phyloP scores from a whole-genome alignment of 2,113 vertebrate genomes.

The Lates calcarifer region DNA sequence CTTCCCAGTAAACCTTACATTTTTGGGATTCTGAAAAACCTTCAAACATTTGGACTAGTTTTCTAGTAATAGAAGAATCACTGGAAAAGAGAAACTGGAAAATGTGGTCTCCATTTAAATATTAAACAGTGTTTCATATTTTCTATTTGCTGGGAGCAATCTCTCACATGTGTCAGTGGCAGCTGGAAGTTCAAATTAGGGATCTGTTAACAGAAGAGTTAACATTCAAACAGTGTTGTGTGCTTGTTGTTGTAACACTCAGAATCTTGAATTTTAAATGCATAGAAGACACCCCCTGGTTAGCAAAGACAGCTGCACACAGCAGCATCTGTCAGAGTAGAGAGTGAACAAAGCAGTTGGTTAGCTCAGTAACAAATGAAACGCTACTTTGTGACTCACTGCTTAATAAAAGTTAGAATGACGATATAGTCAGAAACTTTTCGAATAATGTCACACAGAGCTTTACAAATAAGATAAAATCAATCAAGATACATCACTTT shows the following conservation, averaged over 20 bases:
- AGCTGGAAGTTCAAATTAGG: constrained; percentile 13
- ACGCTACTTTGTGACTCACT: neutral
- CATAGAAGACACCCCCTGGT: constrained; percentile 10
- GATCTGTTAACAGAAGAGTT: constrained; percentile 12
- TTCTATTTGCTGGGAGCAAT: constrained; percentile 3
- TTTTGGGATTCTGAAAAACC: neutral
- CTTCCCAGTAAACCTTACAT: neutral
- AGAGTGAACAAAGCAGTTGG: neutral
- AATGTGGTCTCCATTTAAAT: constrained; percentile 19
- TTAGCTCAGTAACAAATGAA: neutral
- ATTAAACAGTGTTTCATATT: constrained; percentile 14
- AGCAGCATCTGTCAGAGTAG: neutral
- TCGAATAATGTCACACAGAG: neutral
- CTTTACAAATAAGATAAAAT: neutral
- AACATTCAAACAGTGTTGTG: constrained; percentile 12
- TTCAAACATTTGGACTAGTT: neutral
- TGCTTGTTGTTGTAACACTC: neutral
- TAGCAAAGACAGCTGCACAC: constrained; percentile 1
- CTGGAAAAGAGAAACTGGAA: neutral
- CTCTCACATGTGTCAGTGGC: constrained; percentile 11
- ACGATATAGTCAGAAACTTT: neutral
- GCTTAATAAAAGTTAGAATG: neutral
- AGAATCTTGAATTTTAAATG: neutral
- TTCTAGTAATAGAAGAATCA: neutral
- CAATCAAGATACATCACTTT: neutral